These are phyloP conservation scores for Enteromius viviparus DNA, from an alignment of 2,797 vertebrate genomes.

Conservation along the genomic window DNA sequence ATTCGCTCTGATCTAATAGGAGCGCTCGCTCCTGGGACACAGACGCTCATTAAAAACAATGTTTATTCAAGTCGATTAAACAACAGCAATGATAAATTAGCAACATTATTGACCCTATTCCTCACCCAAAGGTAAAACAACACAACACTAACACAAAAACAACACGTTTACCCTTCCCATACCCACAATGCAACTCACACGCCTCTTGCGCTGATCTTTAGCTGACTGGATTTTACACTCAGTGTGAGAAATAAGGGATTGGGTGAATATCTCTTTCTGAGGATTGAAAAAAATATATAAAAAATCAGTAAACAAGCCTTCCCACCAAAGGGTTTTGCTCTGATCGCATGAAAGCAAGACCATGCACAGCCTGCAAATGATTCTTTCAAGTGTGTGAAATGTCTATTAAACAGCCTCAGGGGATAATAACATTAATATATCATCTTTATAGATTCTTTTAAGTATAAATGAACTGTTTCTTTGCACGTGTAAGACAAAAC, in stretches of 20 bases:
- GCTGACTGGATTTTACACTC: conserved; percentile 39
- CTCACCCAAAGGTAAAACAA: conserved; percentile 44
- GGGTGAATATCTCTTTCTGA: conserved; percentile 12
- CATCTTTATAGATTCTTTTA: conserved; percentile 6
- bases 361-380: conserved; percentile 17
- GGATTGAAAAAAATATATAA: background rate
- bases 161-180: conserved; percentile 19
- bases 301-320: conserved; percentile 43
- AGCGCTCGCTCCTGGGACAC: conserved; percentile 51
- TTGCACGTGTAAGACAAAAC: background rate
- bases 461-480: conserved; percentile 6
- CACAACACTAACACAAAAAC: background rate
- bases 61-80: conserved; percentile 60
- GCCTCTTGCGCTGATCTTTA: conserved; percentile 31
- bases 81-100: conserved; percentile 52
- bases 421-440: conserved; percentile 28
- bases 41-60: conserved; percentile 58
- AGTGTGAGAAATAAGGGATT: conserved; percentile 17
- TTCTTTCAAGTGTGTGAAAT: conserved; percentile 35
- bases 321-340: conserved; percentile 26
- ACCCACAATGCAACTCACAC: conserved; percentile 48
- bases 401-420: conserved; percentile 37
- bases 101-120: conserved; percentile 52
- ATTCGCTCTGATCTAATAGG: conserved; percentile 57
- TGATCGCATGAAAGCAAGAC: conserved; percentile 34